Percentiles rank a stretch among this genome's conserved stretches.
Evolutionary conservation across 23 tunicate species (phyloP).

Genomic region (Ciona savignyi): DNA sequence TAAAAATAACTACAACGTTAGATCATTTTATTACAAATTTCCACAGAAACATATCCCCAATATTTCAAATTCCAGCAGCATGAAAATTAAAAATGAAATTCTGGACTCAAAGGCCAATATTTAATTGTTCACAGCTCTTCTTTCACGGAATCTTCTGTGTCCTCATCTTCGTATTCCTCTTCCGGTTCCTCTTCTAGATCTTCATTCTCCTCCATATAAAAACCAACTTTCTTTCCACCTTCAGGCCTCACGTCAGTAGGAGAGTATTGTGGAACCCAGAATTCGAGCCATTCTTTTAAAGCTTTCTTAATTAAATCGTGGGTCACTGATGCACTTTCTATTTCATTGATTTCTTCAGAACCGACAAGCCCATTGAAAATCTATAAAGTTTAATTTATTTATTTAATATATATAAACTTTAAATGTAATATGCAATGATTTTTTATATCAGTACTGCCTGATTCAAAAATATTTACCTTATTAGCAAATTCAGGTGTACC

Average conservation of each 20-base stretch:
- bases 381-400: conserved; percentile 6
- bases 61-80: no score
- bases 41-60: no score
- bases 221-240: not conserved
- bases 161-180: not conserved
- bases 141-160: not conserved
- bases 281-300: conserved; percentile 23
- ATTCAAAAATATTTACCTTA: conserved; percentile 4
- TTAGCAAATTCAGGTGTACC: conserved; percentile 24
- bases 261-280: conserved; percentile 57
- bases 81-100: no score
- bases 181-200: not conserved
- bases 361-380: conserved; percentile 28
- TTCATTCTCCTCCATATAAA: no score
- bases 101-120: no score
- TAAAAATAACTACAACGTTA: no score
- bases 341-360: conserved; percentile 9
- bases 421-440: no score
- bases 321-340: conserved; percentile 12
- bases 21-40: no score
- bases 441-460: no score
- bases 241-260: not conserved
- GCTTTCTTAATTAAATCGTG: conserved; percentile 15
- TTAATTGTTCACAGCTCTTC: not conserved
- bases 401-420: no score